A percentile compares a stretch with the other conserved stretches of the same genome.
Evolutionary conservation across 2,797 vertebrate species (phyloP).

Genomic region (Epinephelus malabaricus): DNA sequence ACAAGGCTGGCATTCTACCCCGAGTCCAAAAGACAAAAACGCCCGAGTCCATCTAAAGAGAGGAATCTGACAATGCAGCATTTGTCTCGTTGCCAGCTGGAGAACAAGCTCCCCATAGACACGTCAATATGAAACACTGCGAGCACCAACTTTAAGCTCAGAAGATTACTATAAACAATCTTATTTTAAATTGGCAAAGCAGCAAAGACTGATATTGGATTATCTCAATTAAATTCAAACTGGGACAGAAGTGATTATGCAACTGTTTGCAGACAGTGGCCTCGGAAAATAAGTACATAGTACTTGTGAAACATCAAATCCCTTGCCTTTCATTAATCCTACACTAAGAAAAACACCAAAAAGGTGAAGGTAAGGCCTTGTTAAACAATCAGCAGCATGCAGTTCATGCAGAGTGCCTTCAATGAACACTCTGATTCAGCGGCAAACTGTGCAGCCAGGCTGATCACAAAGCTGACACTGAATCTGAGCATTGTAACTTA

Average conservation of each 20-base stretch:
- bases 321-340: conserved; percentile 45
- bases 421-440: neutral
- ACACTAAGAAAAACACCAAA: conserved; percentile 15
- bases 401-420: conserved; percentile 18
- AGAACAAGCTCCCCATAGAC: conserved; percentile 79
- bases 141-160: conserved; percentile 57
- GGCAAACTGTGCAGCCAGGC: neutral
- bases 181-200: conserved; percentile 56
- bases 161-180: conserved; percentile 59
- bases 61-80: conserved; percentile 79
- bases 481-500: conserved; percentile 8
- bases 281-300: conserved; percentile 18
- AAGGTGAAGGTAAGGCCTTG: conserved; percentile 16
- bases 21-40: conserved; percentile 73
- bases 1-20: conserved; percentile 82
- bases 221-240: conserved; percentile 58
- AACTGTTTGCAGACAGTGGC: conserved; percentile 37
- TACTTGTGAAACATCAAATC: conserved; percentile 41
- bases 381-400: neutral
- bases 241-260: conserved; percentile 19
- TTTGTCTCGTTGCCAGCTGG: conserved; percentile 75
- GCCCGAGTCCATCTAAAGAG: conserved; percentile 75
- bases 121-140: conserved; percentile 57
- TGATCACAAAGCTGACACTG: conserved; percentile 11
- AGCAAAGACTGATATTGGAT: conserved; percentile 56